phyloP scores from a whole-genome alignment of 1,140 invertebrate genomes.

The Tetragonula clypearis region DNA sequence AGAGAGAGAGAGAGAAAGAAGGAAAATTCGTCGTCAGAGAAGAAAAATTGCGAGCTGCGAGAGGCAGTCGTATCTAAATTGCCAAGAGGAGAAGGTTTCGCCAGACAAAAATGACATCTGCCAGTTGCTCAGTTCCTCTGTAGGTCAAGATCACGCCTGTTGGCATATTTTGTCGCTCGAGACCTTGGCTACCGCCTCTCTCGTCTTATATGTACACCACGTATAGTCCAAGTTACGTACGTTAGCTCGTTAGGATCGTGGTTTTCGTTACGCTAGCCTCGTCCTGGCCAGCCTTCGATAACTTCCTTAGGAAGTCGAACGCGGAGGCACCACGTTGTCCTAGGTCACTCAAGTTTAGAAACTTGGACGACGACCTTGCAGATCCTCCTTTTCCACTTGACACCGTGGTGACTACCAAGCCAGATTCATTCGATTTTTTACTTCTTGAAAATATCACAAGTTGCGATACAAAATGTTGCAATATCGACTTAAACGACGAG shows the following conservation, averaged over 20 bases:
- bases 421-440: too few species aligned
- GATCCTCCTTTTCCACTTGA: too few species aligned
- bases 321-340: neutral
- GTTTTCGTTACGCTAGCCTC: slow-evolving; percentile 20
- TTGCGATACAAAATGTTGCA: too few species aligned
- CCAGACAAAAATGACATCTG: slow-evolving; percentile 57
- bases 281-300: slow-evolving; percentile 18
- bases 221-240: slow-evolving; percentile 61
- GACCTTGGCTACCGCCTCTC: slow-evolving; percentile 59
- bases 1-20: neutral
- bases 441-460: too few species aligned
- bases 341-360: slow-evolving; percentile 23
- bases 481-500: too few species aligned
- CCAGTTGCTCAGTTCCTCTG: slow-evolving; percentile 23
- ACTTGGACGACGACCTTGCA: neutral
- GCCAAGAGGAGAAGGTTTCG: slow-evolving; percentile 13
- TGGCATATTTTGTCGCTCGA: slow-evolving; percentile 70
- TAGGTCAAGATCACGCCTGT: slow-evolving; percentile 67
- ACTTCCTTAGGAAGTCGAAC: neutral
- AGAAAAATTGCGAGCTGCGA: neutral
- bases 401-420: too few species aligned
- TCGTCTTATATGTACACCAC: slow-evolving; percentile 37
- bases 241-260: neutral
- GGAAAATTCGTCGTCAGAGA: neutral
- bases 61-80: neutral